A percentile compares a stretch with the other conserved stretches of the same genome.
phyloP scores from a whole-genome alignment of 2,888 invertebrate species.

The Agrenia bidenticulata region DNA sequence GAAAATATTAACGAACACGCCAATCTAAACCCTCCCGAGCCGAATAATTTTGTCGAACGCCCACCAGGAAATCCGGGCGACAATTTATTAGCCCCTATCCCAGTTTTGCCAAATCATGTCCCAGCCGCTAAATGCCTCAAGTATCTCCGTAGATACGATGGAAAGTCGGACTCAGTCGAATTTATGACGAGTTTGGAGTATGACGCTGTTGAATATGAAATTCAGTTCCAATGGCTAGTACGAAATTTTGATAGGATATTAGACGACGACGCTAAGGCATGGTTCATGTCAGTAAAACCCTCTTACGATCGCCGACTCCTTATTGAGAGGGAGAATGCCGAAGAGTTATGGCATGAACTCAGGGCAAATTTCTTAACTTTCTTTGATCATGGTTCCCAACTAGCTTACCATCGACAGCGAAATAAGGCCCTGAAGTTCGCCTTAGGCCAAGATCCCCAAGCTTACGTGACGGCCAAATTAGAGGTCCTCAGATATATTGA shows the following conservation, averaged over 20 bases:
- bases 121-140: too few relatives aligned
- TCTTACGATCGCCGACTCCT: not conserved
- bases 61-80: too few relatives aligned
- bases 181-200: not conserved
- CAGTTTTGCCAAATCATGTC: too few relatives aligned
- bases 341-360: not conserved
- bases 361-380: not conserved
- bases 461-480: not conserved
- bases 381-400: slow-evolving; percentile 1
- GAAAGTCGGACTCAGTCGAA: not conserved
- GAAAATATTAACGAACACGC: too few relatives aligned
- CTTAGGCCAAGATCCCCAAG: not conserved
- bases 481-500: not conserved
- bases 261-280: not conserved
- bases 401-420: not conserved
- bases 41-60: too few relatives aligned
- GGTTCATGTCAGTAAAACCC: not conserved
- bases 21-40: too few relatives aligned
- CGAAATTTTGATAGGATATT: not conserved
- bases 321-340: not conserved
- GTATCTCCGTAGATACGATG: not conserved
- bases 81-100: too few relatives aligned
- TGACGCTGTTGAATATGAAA: not conserved
- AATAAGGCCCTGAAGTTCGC: not conserved
- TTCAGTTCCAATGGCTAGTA: not conserved